A percentile compares a stretch with the other conserved stretches of the same genome.
Conservation (phyloP, 2,113 vertebrate species). For the zebrafish (Danio rerio) region GRCz12tu NC_133184.1:40734001-40734500, state of each 20-base stretch:
- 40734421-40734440: too few species aligned
- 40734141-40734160: neutral
- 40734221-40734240: neutral
- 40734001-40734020: conserved; percentile 61
- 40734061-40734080: neutral
- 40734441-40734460: too few species aligned
- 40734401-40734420: too few species aligned
- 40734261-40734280: neutral
- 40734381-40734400: too few species aligned
- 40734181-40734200: conserved; percentile 9
- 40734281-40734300: neutral
- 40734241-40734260: neutral
- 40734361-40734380: too few species aligned
- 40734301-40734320: too few species aligned
- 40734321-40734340: too few species aligned
- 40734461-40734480: too few species aligned
- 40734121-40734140: conserved; percentile 26
- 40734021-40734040: conserved; percentile 73
- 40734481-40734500: too few species aligned
- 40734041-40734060: conserved; percentile 56
- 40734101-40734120: conserved; percentile 43
- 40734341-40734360: too few species aligned
- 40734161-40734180: neutral
- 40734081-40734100: neutral
- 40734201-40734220: conserved; percentile 24